Evolutionary conservation across 2,113 vertebrate species (phyloP), one percentile per base, ranked within the genome.

Genomic region (Nasalis larvatus): DNA sequence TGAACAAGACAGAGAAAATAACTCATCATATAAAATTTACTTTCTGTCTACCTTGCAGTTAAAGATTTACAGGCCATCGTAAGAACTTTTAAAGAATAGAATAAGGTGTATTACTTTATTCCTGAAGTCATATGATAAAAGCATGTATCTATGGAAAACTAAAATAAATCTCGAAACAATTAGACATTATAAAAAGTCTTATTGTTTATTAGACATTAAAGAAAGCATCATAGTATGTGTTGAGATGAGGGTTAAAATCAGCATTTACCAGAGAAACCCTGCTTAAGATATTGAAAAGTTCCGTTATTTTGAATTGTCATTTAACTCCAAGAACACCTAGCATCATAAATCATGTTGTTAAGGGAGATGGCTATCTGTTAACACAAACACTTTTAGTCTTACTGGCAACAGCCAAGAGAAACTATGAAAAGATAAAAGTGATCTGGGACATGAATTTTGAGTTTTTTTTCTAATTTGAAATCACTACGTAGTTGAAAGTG

Each of bases 311-410:
- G 16, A 97, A 97, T 96, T 95, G 8, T 96, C 90, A 94, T 80
- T 97, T 97, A 66, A 97, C n/a, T 94, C 60, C 60, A 66, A 89
- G 40, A 94, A 77, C 86, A 91, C 35, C 81, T 17, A 47, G 76
- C 91, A 96, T 94, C 94, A 91, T 16, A 49, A 54, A 54, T 63
- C 0, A 74, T 58, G 86, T 83, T 86, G 40, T 97, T 97, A 87
- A 10, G 37, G 11, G 20, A 89, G 17, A 74, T 16, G 12, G 27
- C 13, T 86, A 40, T 40, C 25, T 47, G 89, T 86, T 97, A 92
- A 83, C 69, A 80, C 35, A 97, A 91, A 82, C 4, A 71, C 77
- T 98, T 97, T 68, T 4, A 37, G 73, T 4, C 20, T 91, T 88
- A 42, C 32, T 91, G 42, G 6, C 12, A 86, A 81, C 0, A 76